Base-by-base conservation (phyloP, 2,888 invertebrate species). In the Chrysodeixis includens region DNA sequence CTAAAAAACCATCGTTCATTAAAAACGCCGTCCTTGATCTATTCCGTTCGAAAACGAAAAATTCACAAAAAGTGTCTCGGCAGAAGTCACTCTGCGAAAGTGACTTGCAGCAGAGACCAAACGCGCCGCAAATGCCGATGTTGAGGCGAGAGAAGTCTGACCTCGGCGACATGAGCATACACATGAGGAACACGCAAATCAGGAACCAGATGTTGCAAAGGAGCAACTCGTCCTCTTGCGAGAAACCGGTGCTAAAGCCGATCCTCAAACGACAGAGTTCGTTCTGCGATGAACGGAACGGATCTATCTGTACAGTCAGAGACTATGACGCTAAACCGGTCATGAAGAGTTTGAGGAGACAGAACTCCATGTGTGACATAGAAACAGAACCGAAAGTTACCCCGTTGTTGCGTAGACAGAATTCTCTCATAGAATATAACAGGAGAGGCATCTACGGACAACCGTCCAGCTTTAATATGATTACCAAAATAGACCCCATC, bases 381-480 rank as follows among this genome's bases (percentile, higher is more conserved):
- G 95, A 95, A 89, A 95, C 94, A 18, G 95, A 95, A 90, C 94
- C 95, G n/a, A 95, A 95, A 93, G 93, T 94, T 88, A 94, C 94
- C 89, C 95, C 95, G 7, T 79, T 95, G 82, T 87, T 95, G 70
- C 93, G 95, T 82, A 93, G 95, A 89, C 95, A 95, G 76, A 95
- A 95, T 83, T 95, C 95, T 71, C 92, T 95, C 14, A 95, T 95
- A 79, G 95, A 95, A 74, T 95, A 95, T 83, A 95, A 94, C 72
- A 91, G 95, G 76, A 88, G 93, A 88, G 95, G 92, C 40, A 89
- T 93, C 78, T 95, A 94, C 82, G 93, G 93, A 71, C 94, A 93
- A 66, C 88, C 89, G n/a, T 85, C 90, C 76, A 93, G 87, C 89
- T 95, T 94, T 90, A 95, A 95, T 85, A 91, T 95, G 93, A 95